Base-by-base conservation (phyloP, 2,888 invertebrate species). In the Apomyelois bistriatella region DNA sequence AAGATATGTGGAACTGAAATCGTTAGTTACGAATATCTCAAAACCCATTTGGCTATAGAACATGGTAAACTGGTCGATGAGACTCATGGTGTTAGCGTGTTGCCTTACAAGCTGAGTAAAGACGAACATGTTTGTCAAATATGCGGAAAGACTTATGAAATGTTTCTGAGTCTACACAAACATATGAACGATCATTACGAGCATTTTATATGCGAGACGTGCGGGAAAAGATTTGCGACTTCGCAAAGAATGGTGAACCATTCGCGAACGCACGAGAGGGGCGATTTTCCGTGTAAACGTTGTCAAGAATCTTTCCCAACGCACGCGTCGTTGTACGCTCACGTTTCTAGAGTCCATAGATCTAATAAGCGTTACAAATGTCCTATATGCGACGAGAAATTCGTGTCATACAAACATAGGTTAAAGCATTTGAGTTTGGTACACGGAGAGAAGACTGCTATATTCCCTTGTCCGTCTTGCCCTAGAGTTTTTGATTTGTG, bases 101-200 rank as follows among this genome's bases (percentile, higher is more conserved):
- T 90, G 12, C 90, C 90, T 0, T 90, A 89, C 68, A 86, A 83
- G 57, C 59, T 90, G n/a, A 74, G 68, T 22, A 85, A 80, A 58
- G 85, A 84, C 4, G 80, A 82, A 35, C 82, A 87, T 48, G 71
- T 72, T 17, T 90, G 89, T 55, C 87, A 86, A 56, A 74, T 88
- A 3, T 90, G 89, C 56, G 86, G 87, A 0, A 85, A 87, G 48
- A 72, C 76, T 0, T 90, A 90, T 60, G 88, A 89, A 58, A 81
- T 84, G 80, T 90, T 90, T 54, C 65, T 88, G 0, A 85, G 82
- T 17, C 68, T 90, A 1, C 89, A 89, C 65, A 86, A 82, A 54
- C 90, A 90, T 35, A 90, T 90, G 89, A 89, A 89, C 40, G 82
- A 83, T 28, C 90, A 90, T 58, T 90, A 82, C 57, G 85, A 87